These are phyloP conservation scores for Epinotia nisella DNA, from an alignment of 2,888 invertebrate genomes.

Conservation along the genomic window DNA sequence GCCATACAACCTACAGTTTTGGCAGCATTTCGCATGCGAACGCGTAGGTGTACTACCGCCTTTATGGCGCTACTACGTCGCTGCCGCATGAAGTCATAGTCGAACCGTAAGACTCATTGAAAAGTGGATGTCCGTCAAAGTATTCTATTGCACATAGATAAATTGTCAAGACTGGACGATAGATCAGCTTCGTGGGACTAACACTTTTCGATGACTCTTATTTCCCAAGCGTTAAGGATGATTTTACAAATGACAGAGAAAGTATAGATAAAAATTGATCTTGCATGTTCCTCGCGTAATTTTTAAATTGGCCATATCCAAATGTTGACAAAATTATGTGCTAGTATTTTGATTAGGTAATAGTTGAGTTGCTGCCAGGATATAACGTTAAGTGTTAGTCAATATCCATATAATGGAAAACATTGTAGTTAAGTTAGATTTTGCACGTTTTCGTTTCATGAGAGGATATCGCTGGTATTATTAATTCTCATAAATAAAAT, in stretches of 20 bases:
- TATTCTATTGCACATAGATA: slow-evolving; percentile 40
- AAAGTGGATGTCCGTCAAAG: slow-evolving; percentile 21
- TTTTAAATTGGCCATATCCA: slow-evolving; percentile 58
- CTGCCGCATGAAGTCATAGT: too few species aligned
- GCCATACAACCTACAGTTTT: too few species aligned
- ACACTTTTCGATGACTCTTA: slow-evolving; percentile 30
- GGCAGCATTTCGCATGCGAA: too few species aligned
- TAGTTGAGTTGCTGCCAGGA: slow-evolving; percentile 58
- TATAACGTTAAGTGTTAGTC: slow-evolving; percentile 59
- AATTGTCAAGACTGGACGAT: slow-evolving; percentile 40
- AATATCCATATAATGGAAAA: slow-evolving; percentile 74
- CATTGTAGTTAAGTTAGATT: slow-evolving; percentile 62
- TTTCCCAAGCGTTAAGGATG: slow-evolving; percentile 28
- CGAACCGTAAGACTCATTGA: slow-evolving; percentile 2
- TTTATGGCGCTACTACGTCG: too few species aligned
- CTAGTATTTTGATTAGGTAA: slow-evolving; percentile 55
- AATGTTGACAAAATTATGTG: slow-evolving; percentile 50
- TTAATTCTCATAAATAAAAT: slow-evolving; percentile 17
- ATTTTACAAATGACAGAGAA: slow-evolving; percentile 24
- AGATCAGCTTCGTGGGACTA: slow-evolving; percentile 23
- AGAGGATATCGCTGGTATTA: slow-evolving; percentile 22
- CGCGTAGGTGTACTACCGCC: too few species aligned
- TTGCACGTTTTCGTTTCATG: slow-evolving; percentile 30
- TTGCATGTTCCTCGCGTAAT: slow-evolving; percentile 43
- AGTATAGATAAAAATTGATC: slow-evolving; percentile 30